These are phyloP conservation scores for Conchocele bisecta DNA, from an alignment of 2,888 invertebrate species.

Conservation along the genomic window DNA sequence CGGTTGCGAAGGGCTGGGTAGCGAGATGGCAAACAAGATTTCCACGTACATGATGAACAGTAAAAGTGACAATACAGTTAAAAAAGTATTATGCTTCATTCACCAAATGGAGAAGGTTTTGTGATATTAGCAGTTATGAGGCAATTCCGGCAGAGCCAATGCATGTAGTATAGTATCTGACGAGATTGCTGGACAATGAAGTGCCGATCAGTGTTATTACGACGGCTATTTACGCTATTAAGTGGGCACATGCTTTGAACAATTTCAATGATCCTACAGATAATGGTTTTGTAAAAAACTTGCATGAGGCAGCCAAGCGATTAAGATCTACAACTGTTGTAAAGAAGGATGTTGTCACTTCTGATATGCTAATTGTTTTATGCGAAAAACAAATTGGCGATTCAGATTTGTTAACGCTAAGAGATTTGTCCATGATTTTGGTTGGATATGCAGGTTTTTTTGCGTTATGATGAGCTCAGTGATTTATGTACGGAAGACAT, in stretches of 20 bases:
- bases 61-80: constrained; percentile 24
- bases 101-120: constrained; percentile 14
- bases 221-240: constrained; percentile 33
- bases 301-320: constrained; percentile 32
- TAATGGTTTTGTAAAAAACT: constrained; percentile 17
- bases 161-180: constrained; percentile 30
- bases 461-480: constrained; percentile 5
- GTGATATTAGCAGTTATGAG: constrained; percentile 1
- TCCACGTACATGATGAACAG: constrained; percentile 11
- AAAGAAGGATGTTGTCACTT: constrained; percentile 32
- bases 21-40: constrained; percentile 1
- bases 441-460: constrained; percentile 17
- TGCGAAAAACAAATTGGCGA: constrained; percentile 5
- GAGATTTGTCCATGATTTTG: constrained; percentile 13
- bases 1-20: background rate
- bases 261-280: constrained; percentile 25
- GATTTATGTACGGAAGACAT: constrained; percentile 21
- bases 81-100: constrained; percentile 20
- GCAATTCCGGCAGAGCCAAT: constrained; percentile 23
- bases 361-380: constrained; percentile 22
- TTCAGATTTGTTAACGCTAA: background rate
- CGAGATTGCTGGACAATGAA: constrained; percentile 15
- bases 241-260: constrained; percentile 33
- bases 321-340: constrained; percentile 21
- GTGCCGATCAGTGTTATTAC: constrained; percentile 13